phyloP scores from a whole-genome alignment of 2,113 vertebrate genomes.

The Girardinichthys multiradiatus region DNA sequence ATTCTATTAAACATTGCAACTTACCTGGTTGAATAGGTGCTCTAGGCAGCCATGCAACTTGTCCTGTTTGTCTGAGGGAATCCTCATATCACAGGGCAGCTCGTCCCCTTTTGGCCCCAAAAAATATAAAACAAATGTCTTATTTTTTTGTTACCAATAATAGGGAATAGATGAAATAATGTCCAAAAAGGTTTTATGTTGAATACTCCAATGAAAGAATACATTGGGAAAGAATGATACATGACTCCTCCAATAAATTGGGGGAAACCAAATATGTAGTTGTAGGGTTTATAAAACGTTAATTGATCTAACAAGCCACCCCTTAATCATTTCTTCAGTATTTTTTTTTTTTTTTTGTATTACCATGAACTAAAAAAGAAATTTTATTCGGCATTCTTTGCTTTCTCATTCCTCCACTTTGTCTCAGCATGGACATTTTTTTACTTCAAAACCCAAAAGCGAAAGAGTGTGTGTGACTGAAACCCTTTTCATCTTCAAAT shows the following conservation, averaged over 20 bases:
- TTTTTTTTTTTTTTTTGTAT: constrained; percentile 5
- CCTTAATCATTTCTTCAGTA: constrained; percentile 12
- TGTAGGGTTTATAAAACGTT: neutral
- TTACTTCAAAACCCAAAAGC: neutral
- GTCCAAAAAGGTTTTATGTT: constrained; percentile 7
- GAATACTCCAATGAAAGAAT: constrained; percentile 3
- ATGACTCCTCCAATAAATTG: neutral
- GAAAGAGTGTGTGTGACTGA: neutral
- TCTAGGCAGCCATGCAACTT: constrained; percentile 97
- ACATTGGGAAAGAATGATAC: constrained; percentile 7
- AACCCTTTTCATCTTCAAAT: neutral
- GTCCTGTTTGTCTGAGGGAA: constrained; percentile 96
- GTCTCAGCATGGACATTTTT: neutral
- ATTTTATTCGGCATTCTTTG: neutral
- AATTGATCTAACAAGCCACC: constrained; percentile 27
- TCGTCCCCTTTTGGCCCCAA: constrained; percentile 86
- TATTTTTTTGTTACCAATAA: no score
- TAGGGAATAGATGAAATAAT: neutral
- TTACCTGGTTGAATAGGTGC: constrained; percentile 97
- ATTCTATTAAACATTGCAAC: neutral
- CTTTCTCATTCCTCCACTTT: neutral
- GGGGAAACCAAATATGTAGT: constrained; percentile 3
- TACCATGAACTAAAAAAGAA: constrained; percentile 4
- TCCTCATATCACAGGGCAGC: constrained; percentile 96
- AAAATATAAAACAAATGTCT: neutral